These are phyloP conservation scores for Misgurnus mizolepis DNA, from an alignment of 2,113 vertebrate species.

Conservation along the genomic window DNA sequence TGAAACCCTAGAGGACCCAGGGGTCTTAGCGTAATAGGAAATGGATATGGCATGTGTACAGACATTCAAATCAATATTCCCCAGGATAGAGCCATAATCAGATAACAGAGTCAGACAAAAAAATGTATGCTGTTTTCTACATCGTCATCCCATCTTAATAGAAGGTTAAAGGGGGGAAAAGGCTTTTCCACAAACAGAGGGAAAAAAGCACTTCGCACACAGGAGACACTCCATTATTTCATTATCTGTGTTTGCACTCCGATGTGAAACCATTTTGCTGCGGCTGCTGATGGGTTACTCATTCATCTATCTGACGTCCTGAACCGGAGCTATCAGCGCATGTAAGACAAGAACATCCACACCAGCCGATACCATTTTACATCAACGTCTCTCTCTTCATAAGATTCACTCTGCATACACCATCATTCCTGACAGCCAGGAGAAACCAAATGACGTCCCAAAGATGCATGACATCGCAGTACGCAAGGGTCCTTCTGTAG, in stretches of 20 bases:
- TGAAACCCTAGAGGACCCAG: constrained; percentile 42
- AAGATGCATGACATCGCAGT: too few relatives aligned
- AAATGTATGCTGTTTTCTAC: constrained; percentile 31
- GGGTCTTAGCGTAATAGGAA: constrained; percentile 52
- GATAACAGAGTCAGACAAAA: constrained; percentile 43
- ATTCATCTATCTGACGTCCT: constrained; percentile 48
- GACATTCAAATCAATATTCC: constrained; percentile 50
- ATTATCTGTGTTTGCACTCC: constrained; percentile 39
- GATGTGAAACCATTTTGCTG: constrained; percentile 2
- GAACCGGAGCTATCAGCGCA: constrained; percentile 48
- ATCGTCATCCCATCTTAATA: constrained; percentile 33
- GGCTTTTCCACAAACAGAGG: neutral
- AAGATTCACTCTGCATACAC: constrained; percentile 16
- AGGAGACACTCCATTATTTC: constrained; percentile 38
- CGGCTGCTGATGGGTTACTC: constrained; percentile 53
- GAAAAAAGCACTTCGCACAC: constrained; percentile 27
- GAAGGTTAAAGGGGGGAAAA: constrained; percentile 33
- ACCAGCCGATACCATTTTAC: constrained; percentile 53
- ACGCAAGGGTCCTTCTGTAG: too few relatives aligned
- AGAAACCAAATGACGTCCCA: too few relatives aligned
- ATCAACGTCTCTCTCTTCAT: constrained; percentile 53
- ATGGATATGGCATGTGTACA: constrained; percentile 53
- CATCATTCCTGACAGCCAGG: constrained; percentile 5
- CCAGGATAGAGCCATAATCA: constrained; percentile 50
- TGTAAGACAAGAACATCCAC: constrained; percentile 65